Percentiles rank a stretch among this genome's conserved stretches.
Evolutionary conservation across 2,113 vertebrate species (phyloP).

Genomic region (Blennius ocellaris): DNA sequence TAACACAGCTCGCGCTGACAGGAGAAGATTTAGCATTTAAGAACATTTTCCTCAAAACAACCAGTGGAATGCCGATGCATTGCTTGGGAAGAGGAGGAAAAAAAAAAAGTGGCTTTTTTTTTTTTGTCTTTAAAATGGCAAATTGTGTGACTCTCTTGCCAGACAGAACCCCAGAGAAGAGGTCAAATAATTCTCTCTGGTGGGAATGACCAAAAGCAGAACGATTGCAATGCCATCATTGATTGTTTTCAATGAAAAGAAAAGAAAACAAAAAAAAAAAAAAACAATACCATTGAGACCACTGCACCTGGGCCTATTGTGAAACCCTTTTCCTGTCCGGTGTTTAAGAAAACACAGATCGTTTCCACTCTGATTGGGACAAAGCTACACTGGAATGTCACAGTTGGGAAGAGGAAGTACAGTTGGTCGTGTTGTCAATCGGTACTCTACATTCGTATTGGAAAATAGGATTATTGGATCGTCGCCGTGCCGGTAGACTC

Average conservation of each 20-base stretch:
- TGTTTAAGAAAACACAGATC: constrained; percentile 9
- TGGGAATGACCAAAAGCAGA: too few relatives aligned
- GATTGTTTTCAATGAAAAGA: not conserved
- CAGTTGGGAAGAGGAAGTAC: constrained; percentile 5
- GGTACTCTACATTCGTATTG: not conserved
- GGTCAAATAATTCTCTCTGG: too few relatives aligned
- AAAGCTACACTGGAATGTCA: constrained; percentile 17
- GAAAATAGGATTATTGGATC: not conserved
- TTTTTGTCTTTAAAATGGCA: not conserved
- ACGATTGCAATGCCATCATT: too few relatives aligned
- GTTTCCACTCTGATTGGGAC: constrained; percentile 17
- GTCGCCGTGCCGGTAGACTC: not conserved
- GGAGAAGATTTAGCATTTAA: not conserved
- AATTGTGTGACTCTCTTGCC: not conserved
- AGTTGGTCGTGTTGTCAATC: not conserved
- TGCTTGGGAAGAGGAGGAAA: not conserved
- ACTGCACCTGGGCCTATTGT: constrained; percentile 47
- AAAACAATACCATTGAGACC: constrained; percentile 8
- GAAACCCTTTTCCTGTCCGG: constrained; percentile 35
- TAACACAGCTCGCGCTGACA: too few relatives aligned
- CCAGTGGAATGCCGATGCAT: constrained; percentile 9
- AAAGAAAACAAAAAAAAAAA: constrained; percentile 15
- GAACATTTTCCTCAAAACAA: constrained; percentile 11
- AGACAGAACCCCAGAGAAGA: too few relatives aligned
- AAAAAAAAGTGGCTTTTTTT: not conserved